Evolutionary conservation across 2,797 vertebrate genomes (phyloP), one percentile per base, ranked within the genome.

Genomic region (Coccyzus lansbergi): DNA sequence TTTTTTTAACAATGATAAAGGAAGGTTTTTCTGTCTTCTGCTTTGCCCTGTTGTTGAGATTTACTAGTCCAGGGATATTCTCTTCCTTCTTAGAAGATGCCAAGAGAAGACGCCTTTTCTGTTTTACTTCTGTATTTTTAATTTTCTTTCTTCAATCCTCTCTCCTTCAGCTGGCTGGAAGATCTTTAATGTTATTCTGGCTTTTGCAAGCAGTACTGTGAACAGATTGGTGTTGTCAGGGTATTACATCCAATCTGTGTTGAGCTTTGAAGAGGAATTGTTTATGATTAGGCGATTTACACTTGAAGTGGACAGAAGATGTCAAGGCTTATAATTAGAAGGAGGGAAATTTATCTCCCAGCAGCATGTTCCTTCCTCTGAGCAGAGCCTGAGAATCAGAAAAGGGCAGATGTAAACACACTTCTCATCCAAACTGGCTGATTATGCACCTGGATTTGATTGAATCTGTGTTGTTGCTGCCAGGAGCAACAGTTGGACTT

Each of bases 281-380:
- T 97, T 97, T 96, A 96, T 96, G 96, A 97, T 97, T 94, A 97
- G 89, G 90, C 60, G 75, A 97, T 98, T 98, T 97, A 96, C 92
- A 96, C 93, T 92, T 94, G 93, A 96, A 95, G 89, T 94, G 88
- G 96, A 92, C 67, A 92, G 94, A 96, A 97, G 94, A 97, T 97
- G 97, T 75, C 95, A 96, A 97, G 91, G 67, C 42, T 93, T 97
- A 83, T 97, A 98, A 97, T 97, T 97, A 98, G 97, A 86, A 96
- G 94, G 95, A 97, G 95, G 91, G 92, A 97, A 94, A 97, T 97
- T 97, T 97, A 97, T 98, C 92, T 98, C 94, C 79, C 95, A 96
- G 86, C 84, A 97, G 83, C 92, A 96, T 87, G 86, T 95, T 97
- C 72, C 85, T 96, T 86, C 91, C 95, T 92, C 67, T 72, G 91